Evolutionary conservation across 2,797 vertebrate species (phyloP).

Genomic region (Brachymystax lenok): DNA sequence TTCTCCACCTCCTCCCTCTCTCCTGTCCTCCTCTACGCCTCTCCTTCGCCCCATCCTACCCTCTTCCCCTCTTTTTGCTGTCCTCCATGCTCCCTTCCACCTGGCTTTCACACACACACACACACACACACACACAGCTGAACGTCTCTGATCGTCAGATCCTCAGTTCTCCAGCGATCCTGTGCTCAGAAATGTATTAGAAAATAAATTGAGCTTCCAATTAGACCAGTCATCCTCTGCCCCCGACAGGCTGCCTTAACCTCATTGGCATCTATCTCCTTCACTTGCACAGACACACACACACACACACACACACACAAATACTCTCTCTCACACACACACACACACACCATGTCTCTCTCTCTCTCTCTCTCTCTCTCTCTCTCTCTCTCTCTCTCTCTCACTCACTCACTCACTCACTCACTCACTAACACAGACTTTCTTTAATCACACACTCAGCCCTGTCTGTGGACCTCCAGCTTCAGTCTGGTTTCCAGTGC

Average conservation of each 20-base stretch:
- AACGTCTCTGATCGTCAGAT: slow-evolving; percentile 16
- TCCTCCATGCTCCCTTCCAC: background rate
- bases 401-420: too few relatives aligned
- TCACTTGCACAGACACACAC: background rate
- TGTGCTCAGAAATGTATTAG: slow-evolving; percentile 20
- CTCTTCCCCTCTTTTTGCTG: slow-evolving; percentile 2
- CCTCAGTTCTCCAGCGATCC: background rate
- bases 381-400: too few relatives aligned
- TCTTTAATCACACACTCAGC: too few relatives aligned
- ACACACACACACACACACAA: background rate
- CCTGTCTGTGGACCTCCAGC: too few relatives aligned
- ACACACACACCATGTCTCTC: background rate
- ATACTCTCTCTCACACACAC: too few relatives aligned
- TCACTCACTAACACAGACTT: too few relatives aligned
- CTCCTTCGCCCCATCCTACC: too few relatives aligned
- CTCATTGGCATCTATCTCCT: background rate
- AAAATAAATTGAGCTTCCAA: slow-evolving; percentile 22
- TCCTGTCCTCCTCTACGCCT: background rate
- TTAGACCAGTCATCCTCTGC: slow-evolving; percentile 13
- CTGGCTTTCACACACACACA: background rate
- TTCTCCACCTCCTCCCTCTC: background rate
- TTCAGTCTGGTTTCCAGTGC: too few relatives aligned
- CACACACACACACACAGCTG: too few relatives aligned
- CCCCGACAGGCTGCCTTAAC: background rate
- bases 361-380: too few relatives aligned